Percentiles rank a stretch among this genome's conserved stretches.
Conservation (phyloP, 2,888 invertebrate species). For the Drosophila koepferae region DNA sequence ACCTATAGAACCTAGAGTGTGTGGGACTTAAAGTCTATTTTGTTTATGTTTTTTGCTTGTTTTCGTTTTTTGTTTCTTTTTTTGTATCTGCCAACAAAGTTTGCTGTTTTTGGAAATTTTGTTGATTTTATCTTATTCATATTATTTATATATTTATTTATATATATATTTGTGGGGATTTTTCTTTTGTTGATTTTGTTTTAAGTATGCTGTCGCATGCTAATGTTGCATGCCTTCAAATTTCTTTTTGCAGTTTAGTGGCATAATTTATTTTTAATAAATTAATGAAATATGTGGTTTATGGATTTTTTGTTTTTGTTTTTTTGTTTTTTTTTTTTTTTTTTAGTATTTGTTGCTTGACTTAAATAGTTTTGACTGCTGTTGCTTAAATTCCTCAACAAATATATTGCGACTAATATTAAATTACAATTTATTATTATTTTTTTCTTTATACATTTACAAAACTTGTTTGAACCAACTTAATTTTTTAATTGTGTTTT, state of each 20-base stretch:
- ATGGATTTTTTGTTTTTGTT: slow-evolving; percentile 18
- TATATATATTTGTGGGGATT: slow-evolving; percentile 34
- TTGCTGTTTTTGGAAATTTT: slow-evolving; percentile 48
- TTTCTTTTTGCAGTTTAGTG: slow-evolving; percentile 51
- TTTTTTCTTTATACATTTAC: slow-evolving; percentile 63
- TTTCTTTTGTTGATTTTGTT: slow-evolving; percentile 13
- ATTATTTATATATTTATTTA: background rate
- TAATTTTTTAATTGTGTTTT: slow-evolving; percentile 10
- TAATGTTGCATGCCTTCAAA: slow-evolving; percentile 62
- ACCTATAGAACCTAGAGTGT: slow-evolving; percentile 71
- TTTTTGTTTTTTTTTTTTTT: slow-evolving; percentile 32
- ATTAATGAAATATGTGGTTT: slow-evolving; percentile 73
- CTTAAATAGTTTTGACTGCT: slow-evolving; percentile 59
- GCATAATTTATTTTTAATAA: slow-evolving; percentile 74
- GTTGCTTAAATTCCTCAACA: slow-evolving; percentile 64
- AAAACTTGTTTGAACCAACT: slow-evolving; percentile 58
- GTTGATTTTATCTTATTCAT: slow-evolving; percentile 56
- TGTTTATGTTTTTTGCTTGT: slow-evolving; percentile 39
- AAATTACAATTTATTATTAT: slow-evolving; percentile 62
- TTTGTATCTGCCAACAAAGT: slow-evolving; percentile 32
- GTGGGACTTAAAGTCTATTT: slow-evolving; percentile 77
- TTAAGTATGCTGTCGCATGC: slow-evolving; percentile 19
- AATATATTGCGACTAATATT: slow-evolving; percentile 72
- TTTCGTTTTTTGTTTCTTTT: slow-evolving; percentile 8
- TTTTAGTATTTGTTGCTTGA: slow-evolving; percentile 42